Evolutionary conservation across 1,140 invertebrate genomes (phyloP), one percentile per base, ranked within the genome.

Genomic region (Oncopodura yosiiana): DNA sequence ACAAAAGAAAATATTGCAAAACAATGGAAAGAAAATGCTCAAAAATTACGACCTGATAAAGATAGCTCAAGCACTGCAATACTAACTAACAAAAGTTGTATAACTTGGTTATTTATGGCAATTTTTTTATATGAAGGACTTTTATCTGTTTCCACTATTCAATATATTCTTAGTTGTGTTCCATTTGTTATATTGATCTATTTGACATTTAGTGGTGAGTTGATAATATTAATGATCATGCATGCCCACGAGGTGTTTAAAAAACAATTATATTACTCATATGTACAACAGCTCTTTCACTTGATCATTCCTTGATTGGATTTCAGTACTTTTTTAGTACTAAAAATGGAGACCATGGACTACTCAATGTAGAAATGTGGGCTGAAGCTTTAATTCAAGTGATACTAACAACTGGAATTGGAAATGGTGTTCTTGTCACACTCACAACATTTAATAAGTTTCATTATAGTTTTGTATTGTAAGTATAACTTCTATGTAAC

Each of bases 371-470:
- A n/a, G 52, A 59, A 18, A 54, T 59, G 14, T 60, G 58, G 58
- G 23, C 16, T 9, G 58, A 60, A 29, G 58, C 58, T 3, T 32
- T 52, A 11, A 56, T 60, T 21, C 58, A 60, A 49, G 53, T 46
- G 2, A 42, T 60, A 16, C 23, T 42, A 29, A 60, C 53, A 2
- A 46, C 43, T 9, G 58, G 58, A 14, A 53, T 60, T n/a, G 58
- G 58, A 38, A 60, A 49, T 36, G 58, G 58, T 18, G 58, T 56
- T 3, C 43, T 60, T 11, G 41, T 60, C n/a, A 60, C 36, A 26
- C 41, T 60, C 0, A 37, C 51, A n/a, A 56, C 48, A 18, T 60
- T 52, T n/a, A 60, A 60, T 23, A 56, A 44, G 18, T 38, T 41
- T 26, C 18, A 60, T 26, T 53, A 60, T 38, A 51, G 27, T 11